Evolutionary conservation across 1,140 invertebrate genomes (phyloP), one percentile per base, ranked within the genome.

Genomic region (Argopecten irradians): DNA sequence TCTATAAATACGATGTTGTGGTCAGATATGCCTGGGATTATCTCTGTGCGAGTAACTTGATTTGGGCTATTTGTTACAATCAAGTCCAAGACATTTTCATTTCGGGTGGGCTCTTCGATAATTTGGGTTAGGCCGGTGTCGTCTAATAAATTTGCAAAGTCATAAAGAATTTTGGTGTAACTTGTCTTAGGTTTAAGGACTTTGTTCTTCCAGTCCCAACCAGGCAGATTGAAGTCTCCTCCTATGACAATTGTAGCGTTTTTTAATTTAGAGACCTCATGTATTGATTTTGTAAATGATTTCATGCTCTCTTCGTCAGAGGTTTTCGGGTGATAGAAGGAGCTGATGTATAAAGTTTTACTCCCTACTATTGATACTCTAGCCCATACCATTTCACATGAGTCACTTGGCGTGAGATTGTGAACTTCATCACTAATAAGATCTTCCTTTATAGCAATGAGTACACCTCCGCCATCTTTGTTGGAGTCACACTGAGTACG

Each of bases 181-280:
- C 19, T 8, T 22, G 82, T 28, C 22, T 87, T 83, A 43, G 85
- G 85, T 83, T 89, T 90, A 11, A 90, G 86, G 0, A 34, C 35
- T 35, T 85, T 87, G 41, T 32, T 90, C 35, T 86, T 90, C 88
- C 87, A 90, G 34, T 87, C 87, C 89, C 83, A 86, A 16, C 34
- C 71, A 28, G 90, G 90, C 28, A 87, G 83, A 41, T 43, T 89
- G 46, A 87, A 89, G 32, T 89, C 86, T n/a, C 82, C 86, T n/a
- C 41, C 41, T 34, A 87, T 46, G 34, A 87, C 16, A 19, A 86
- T 8, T 11, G 35, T 35, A 11, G 89, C 83, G 35, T 85, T 86
- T 71, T 85, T 87, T 43, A 84, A 85, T 86, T 55, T 39, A n/a
- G 82, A 84, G 33, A 86, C 88, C 88, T 85, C 85, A 22, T 55